Evolutionary conservation across 2,797 vertebrate species (phyloP).

Genomic region (Discoglossus pictus): DNA sequence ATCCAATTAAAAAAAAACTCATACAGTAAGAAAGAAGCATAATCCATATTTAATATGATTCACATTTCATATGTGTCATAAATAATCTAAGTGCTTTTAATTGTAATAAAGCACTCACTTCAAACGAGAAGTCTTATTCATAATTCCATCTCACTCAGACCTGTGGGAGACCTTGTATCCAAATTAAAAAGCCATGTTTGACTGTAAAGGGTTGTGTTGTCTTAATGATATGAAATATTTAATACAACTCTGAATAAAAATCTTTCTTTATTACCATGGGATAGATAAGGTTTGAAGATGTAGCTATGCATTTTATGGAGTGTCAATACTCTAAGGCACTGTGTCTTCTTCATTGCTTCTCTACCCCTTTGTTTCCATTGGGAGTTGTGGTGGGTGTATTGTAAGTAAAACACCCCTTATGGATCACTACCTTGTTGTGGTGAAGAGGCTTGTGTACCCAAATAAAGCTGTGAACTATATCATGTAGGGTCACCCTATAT

Average conservation of each 20-base stretch:
- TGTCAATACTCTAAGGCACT: no score
- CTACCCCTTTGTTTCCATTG: no score
- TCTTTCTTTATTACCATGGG: no score
- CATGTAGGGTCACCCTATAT: no score
- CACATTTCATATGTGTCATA: slow-evolving; percentile 11
- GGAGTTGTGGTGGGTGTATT: no score
- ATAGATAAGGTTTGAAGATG: no score
- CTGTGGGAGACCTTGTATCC: slow-evolving; percentile 24
- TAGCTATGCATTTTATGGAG: no score
- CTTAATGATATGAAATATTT: background rate
- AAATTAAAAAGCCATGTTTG: slow-evolving; percentile 23
- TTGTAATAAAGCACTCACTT: slow-evolving; percentile 25
- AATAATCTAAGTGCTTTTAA: slow-evolving; percentile 23
- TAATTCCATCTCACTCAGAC: background rate
- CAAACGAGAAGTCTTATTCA: slow-evolving; percentile 8
- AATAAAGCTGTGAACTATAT: no score
- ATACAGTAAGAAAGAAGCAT: slow-evolving; percentile 7
- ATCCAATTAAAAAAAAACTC: slow-evolving; percentile 13
- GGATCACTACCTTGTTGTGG: no score
- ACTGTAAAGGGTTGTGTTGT: background rate
- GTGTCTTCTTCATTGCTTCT: no score
- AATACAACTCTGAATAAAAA: slow-evolving; percentile 15
- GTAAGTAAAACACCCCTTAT: no score
- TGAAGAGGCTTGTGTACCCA: no score
- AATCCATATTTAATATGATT: slow-evolving; percentile 27